Evolutionary conservation across 2,797 vertebrate genomes (phyloP), one percentile per base, ranked within the genome.

Genomic region (Spheniscus humboldti): DNA sequence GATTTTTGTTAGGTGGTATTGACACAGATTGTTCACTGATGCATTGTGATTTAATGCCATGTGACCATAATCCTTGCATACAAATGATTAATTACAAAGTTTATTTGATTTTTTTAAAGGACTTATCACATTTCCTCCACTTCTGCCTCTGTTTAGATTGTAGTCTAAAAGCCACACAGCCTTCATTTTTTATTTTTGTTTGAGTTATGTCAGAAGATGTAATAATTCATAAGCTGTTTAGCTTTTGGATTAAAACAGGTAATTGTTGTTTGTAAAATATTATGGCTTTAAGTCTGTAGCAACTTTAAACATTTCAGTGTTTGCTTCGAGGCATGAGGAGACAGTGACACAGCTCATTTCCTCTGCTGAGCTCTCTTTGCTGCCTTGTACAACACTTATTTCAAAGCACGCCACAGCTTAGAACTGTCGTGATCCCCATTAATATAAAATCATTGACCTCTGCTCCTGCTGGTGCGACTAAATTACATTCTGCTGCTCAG

Each of bases 401-500:
- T 98, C 98, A 98, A 98, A 98, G 98, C 98, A 98, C 95, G 95
- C 97, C 97, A 98, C 97, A 98, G 98, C 97, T 98, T 98, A 98
- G 97, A 98, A 98, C 98, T 98, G 98, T 98, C 97, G 97, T 98
- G 98, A 98, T 98, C 98, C 98, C 98, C 98, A 98, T 98, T 98
- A 98, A 98, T 98, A 98, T 98, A 98, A 98, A 98, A 98, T 98
- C 98, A 98, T 98, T 98, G 98, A 98, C 98, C 98, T 98, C 98
- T 98, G 98, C 98, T 98, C 98, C 97, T 30, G 97, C 97, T 98
- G 98, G 97, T 98, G 97, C 90, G 84, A 98, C 98, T 98, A 98
- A 98, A 98, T 98, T 98, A 98, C 98, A 98, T 98, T 98, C 97
- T 98, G 98, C 97, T 98, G 98, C 98, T 98, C 98, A 98, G 98